Conservation (phyloP, 2,888 invertebrate species). For the Acronicta psi region DNA sequence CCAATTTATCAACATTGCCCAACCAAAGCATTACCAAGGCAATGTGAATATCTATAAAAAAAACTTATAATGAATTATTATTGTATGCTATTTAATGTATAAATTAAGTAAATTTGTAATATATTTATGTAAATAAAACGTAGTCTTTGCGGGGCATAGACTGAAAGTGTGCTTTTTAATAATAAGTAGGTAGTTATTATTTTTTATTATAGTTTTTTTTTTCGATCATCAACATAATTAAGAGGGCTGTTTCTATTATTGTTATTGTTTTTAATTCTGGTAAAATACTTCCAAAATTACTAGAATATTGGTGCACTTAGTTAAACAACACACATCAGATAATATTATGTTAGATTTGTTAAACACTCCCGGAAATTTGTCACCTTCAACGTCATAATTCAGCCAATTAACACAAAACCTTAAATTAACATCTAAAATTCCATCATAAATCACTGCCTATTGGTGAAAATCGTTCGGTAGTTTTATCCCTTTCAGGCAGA, state of each 20-base stretch:
- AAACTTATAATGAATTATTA: constrained; percentile 23
- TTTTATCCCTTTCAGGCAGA: too few species aligned
- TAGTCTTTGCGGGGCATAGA: constrained; percentile 64
- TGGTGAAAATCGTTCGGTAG: too few species aligned
- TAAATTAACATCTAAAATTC: too few species aligned
- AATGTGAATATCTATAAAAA: constrained; percentile 25
- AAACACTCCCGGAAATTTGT: too few species aligned
- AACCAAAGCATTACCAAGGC: constrained; percentile 34
- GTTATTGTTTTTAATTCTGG: constrained; percentile 11
- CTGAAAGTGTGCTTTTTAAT: constrained; percentile 59
- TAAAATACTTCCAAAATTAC: neutral
- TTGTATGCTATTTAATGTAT: constrained; percentile 27
- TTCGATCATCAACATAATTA: constrained; percentile 2
- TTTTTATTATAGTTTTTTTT: constrained; percentile 25
- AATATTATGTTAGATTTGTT: too few species aligned
- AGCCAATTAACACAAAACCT: too few species aligned
- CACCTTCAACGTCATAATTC: too few species aligned
- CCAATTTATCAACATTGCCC: constrained; percentile 43
- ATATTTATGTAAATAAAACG: constrained; percentile 51
- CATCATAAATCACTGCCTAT: too few species aligned
- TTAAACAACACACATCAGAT: neutral
- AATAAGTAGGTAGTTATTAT: constrained; percentile 47
- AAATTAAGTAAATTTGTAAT: constrained; percentile 33
- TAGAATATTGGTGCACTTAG: neutral
- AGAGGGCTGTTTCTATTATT: constrained; percentile 1